Percentiles rank a stretch among this genome's conserved stretches.
phyloP scores from a whole-genome alignment of 2,113 vertebrate genomes.

The Corvus cornix region DNA sequence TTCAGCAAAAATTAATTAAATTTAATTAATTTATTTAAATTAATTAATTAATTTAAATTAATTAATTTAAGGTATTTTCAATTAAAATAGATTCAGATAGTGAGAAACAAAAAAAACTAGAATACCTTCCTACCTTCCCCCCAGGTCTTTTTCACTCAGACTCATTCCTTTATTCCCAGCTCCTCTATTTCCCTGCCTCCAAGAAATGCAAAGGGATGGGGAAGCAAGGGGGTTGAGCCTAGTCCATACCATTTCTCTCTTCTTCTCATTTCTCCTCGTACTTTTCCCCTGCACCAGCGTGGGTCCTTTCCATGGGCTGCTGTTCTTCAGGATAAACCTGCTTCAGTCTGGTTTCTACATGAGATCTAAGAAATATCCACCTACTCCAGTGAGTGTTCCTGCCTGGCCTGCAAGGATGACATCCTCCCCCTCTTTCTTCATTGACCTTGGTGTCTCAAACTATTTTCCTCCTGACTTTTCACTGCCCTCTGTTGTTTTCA shows the following conservation, averaged over 20 bases:
- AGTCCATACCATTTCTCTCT: neutral
- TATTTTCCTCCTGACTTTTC: neutral
- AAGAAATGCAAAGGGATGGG: rapidly evolving
- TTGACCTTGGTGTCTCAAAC: neutral
- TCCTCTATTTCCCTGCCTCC: neutral
- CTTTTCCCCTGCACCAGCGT: rapidly evolving
- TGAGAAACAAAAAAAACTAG: neutral
- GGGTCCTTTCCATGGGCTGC: neutral
- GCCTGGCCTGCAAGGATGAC: neutral
- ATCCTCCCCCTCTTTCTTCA: neutral
- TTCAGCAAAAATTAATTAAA: neutral
- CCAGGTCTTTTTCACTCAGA: neutral
- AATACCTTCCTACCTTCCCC: neutral
- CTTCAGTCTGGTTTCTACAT: neutral
- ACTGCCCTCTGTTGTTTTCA: neutral
- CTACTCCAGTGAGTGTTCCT: neutral
- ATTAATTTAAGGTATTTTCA: neutral
- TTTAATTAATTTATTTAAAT: too few species aligned
- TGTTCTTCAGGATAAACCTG: neutral
- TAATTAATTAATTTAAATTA: neutral
- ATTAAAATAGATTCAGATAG: neutral
- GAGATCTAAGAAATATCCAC: neutral
- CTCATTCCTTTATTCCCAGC: neutral
- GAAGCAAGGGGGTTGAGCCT: rapidly evolving
- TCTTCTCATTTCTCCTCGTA: neutral